Evolutionary conservation across 2,888 invertebrate genomes (phyloP).

Genomic region (Ichneumoninae sp.): DNA sequence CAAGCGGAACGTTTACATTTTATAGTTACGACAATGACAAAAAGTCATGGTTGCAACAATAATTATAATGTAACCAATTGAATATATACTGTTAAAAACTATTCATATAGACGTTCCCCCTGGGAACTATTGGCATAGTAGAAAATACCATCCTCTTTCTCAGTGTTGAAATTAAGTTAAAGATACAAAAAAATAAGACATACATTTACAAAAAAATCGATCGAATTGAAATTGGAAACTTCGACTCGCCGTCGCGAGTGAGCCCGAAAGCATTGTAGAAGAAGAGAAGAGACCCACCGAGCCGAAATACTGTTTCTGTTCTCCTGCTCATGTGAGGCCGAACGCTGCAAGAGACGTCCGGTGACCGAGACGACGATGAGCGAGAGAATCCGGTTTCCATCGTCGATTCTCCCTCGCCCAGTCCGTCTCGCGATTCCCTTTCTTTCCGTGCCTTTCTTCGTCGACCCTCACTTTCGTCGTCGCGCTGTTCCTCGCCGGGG

Average conservation of each 20-base stretch:
- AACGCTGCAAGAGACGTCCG: conserved; percentile 70
- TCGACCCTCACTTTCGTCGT: conserved; percentile 8
- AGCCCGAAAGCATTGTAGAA: neutral
- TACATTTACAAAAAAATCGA: too few relatives aligned
- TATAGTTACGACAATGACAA: too few relatives aligned
- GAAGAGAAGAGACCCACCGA: conserved; percentile 5
- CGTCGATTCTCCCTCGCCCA: conserved; percentile 64
- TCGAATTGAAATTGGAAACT: neutral
- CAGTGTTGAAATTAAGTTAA: neutral
- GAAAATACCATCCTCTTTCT: too few relatives aligned
- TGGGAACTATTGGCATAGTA: too few relatives aligned
- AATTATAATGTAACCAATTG: too few relatives aligned
- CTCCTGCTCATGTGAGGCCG: conserved; percentile 79
- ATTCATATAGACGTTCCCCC: too few relatives aligned
- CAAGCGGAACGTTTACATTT: too few relatives aligned
- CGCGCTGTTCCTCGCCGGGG: neutral
- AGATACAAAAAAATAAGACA: too few relatives aligned
- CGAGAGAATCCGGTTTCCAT: conserved; percentile 56
- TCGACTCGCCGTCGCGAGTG: neutral
- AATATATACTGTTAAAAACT: too few relatives aligned
- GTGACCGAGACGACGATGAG: conserved; percentile 58
- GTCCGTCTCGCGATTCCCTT: conserved; percentile 38
- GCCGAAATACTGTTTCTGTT: conserved; percentile 62
- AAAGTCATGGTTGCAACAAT: too few relatives aligned
- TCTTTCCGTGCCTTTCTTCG: conserved; percentile 10